phyloP scores from a whole-genome alignment of 2,888 invertebrate species.

The Autographa gamma region DNA sequence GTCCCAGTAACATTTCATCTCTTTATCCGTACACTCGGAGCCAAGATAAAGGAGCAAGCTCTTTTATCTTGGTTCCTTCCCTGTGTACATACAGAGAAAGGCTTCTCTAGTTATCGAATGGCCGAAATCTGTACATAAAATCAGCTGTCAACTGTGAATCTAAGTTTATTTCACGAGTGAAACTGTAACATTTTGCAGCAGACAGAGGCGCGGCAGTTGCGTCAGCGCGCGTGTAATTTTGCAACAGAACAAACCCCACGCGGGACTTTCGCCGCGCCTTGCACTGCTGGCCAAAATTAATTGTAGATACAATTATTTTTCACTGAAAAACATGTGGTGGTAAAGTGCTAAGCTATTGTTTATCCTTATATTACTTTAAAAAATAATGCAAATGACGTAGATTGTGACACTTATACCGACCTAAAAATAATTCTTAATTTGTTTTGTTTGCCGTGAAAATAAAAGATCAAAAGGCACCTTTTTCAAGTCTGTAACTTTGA shows the following conservation, averaged over 20 bases:
- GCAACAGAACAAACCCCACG: slow-evolving; percentile 13
- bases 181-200: slow-evolving; percentile 11
- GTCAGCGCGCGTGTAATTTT: slow-evolving; percentile 20
- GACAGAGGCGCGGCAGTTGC: slow-evolving; percentile 11
- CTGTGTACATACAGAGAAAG: too few relatives aligned
- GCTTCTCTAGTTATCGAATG: background rate
- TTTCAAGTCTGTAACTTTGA: too few relatives aligned
- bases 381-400: too few relatives aligned
- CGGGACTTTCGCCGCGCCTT: slow-evolving; percentile 22
- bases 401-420: too few relatives aligned
- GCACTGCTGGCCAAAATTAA: slow-evolving; percentile 18
- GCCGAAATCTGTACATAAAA: background rate
- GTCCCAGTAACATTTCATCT: background rate
- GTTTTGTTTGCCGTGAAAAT: too few relatives aligned
- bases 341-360: background rate
- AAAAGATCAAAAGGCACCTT: too few relatives aligned
- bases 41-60: too few relatives aligned
- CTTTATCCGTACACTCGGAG: background rate
- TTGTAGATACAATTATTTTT: background rate
- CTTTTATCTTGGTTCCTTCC: too few relatives aligned
- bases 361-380: too few relatives aligned
- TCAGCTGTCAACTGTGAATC: background rate
- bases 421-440: too few relatives aligned
- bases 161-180: background rate
- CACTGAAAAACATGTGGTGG: background rate